Percentiles rank a stretch among this genome's conserved stretches.
These are phyloP conservation scores for Sesia apiformis DNA, from an alignment of 2,888 invertebrate genomes.

Conservation along the genomic window DNA sequence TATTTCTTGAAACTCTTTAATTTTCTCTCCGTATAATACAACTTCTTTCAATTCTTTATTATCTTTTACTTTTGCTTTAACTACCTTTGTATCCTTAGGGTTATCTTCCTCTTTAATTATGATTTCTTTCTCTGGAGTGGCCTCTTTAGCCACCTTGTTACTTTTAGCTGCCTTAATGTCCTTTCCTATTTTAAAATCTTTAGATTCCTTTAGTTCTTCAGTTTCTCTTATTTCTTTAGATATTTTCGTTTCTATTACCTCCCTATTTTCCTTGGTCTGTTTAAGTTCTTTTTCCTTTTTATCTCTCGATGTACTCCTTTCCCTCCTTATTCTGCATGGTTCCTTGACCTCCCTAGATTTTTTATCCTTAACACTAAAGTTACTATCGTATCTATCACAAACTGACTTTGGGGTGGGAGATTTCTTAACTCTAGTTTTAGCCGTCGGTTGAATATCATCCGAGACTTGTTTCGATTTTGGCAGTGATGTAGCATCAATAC, in stretches of 20 bases:
- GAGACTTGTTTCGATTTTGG: constrained; percentile 36
- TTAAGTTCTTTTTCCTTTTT: constrained; percentile 6
- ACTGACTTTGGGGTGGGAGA: constrained; percentile 52
- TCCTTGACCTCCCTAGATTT: constrained; percentile 4
- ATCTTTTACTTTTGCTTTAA: not conserved
- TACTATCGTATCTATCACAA: constrained; percentile 34
- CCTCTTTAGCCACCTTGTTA: constrained; percentile 1
- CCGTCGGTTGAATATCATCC: constrained; percentile 49
- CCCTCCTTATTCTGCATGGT: not conserved
- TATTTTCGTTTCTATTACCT: not conserved
- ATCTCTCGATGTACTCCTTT: constrained; percentile 7
- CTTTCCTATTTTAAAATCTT: constrained; percentile 6
- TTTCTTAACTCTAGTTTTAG: constrained; percentile 44
- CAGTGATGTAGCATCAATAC: constrained; percentile 35
- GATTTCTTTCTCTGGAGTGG: not conserved
- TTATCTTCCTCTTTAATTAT: constrained; percentile 2
- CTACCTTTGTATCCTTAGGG: not conserved
- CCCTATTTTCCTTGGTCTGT: not conserved
- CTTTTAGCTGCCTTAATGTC: not conserved
- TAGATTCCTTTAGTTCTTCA: constrained; percentile 10
- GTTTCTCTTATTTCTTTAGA: constrained; percentile 6
- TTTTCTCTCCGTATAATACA: not conserved
- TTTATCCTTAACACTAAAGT: constrained; percentile 35
- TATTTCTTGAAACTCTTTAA: not conserved
- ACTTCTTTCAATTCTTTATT: not conserved